Conservation (phyloP, 2,797 vertebrate genomes). For the Phrynocephalus guinanensis region DNA sequence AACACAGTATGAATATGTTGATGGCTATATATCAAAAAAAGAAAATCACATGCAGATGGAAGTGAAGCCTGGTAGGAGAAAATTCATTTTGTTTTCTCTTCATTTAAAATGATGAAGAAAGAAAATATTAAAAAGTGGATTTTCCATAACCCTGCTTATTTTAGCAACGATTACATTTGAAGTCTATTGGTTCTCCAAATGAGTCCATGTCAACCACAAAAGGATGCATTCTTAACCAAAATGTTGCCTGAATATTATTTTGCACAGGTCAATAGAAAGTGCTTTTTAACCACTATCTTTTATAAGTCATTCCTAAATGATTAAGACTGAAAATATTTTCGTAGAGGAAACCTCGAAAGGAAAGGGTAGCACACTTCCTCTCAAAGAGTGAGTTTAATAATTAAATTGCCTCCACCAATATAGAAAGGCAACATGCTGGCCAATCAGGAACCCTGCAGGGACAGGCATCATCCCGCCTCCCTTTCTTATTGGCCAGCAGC, state of each 20-base stretch:
- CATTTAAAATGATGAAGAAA: constrained; percentile 24
- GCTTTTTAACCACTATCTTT: neutral
- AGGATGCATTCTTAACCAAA: neutral
- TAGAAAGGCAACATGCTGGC: neutral
- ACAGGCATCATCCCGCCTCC: too few relatives aligned
- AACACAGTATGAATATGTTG: constrained; percentile 32
- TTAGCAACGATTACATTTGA: constrained; percentile 41
- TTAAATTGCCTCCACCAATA: constrained; percentile 1
- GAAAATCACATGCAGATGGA: constrained; percentile 16
- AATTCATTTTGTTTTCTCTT: constrained; percentile 27
- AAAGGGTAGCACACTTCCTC: neutral
- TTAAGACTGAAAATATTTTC: constrained; percentile 7
- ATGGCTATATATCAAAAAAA: constrained; percentile 3
- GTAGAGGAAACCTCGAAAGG: too few relatives aligned
- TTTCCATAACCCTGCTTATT: neutral
- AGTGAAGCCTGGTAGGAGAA: constrained; percentile 30
- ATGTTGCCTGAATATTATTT: accelerated
- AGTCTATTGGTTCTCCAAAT: neutral
- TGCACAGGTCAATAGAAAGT: neutral
- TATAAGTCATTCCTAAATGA: neutral
- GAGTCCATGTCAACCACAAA: neutral
- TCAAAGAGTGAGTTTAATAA: neutral
- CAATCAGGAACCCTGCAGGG: too few relatives aligned
- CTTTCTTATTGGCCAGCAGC: too few relatives aligned
- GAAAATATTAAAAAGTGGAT: neutral